These are phyloP conservation scores for Pseudochirops corinnae DNA, from an alignment of 2,797 vertebrate species.

Conservation along the genomic window DNA sequence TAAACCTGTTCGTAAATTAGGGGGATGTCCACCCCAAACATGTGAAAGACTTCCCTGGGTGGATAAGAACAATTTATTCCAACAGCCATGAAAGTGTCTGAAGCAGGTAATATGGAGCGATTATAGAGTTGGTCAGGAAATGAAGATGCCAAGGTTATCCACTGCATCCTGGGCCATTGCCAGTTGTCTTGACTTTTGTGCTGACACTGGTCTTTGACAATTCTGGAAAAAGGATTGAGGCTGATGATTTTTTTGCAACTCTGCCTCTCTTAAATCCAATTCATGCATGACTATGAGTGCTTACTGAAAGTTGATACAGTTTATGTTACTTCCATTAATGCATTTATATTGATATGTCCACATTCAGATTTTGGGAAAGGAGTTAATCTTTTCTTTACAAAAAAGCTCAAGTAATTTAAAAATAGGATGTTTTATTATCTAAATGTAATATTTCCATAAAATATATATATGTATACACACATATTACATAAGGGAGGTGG, in stretches of 20 bases:
- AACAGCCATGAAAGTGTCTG: not conserved
- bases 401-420: too few relatives aligned
- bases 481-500: not conserved
- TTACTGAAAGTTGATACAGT: not conserved
- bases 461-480: too few relatives aligned
- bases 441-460: too few relatives aligned
- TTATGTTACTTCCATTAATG: constrained; percentile 4
- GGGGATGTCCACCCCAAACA: not conserved
- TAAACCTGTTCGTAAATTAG: not conserved
- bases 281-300: not conserved
- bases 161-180: not conserved
- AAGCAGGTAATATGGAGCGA: not conserved
- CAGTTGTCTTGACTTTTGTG: not conserved
- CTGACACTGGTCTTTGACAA: not conserved
- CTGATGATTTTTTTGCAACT: not conserved
- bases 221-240: not conserved
- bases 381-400: not conserved
- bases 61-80: not conserved
- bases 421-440: too few relatives aligned
- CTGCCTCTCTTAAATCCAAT: not conserved
- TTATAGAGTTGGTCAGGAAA: not conserved
- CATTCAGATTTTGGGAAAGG: constrained; percentile 16
- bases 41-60: not conserved
- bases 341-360: constrained; percentile 6
- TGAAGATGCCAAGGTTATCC: not conserved